phyloP scores from a whole-genome alignment of 2,113 vertebrate genomes.

The Thamnophis sirtalis region DNA sequence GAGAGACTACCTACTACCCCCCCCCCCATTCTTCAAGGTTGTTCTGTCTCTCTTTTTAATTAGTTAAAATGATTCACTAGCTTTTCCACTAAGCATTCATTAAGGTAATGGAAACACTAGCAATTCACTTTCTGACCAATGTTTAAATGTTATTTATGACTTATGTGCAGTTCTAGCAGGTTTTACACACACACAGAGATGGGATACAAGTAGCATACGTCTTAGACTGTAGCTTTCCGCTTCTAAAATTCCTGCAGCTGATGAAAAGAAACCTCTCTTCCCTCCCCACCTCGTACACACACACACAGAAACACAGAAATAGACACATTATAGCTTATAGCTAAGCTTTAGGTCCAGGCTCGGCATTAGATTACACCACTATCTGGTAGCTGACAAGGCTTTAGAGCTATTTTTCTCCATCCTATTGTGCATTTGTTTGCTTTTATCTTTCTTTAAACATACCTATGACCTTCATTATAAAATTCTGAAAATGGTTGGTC shows the following conservation, averaged over 20 bases:
- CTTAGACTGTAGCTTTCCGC: conserved; percentile 8
- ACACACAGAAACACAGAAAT: neutral
- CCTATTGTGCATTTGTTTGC: neutral
- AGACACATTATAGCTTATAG: neutral
- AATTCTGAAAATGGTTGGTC: neutral
- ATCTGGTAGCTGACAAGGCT: neutral
- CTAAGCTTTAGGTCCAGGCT: neutral
- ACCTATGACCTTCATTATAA: neutral
- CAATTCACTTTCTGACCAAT: conserved; percentile 4
- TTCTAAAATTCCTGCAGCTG: neutral
- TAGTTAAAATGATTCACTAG: neutral
- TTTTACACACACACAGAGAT: neutral
- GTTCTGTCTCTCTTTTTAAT: neutral
- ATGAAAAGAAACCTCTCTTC: neutral
- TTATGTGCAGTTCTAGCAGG: neutral
- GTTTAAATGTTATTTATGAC: neutral
- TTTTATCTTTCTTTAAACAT: neutral
- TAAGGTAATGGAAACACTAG: neutral
- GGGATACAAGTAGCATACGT: neutral
- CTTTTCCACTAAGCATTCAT: rapidly evolving
- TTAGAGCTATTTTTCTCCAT: neutral
- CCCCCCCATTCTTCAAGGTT: neutral
- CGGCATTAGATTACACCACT: neutral
- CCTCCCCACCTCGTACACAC: neutral
- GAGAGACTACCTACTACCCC: neutral